A percentile compares a stretch with the other conserved stretches of the same genome.
Conservation (phyloP, 2,113 vertebrate genomes). For the Furnarius figulus region DNA sequence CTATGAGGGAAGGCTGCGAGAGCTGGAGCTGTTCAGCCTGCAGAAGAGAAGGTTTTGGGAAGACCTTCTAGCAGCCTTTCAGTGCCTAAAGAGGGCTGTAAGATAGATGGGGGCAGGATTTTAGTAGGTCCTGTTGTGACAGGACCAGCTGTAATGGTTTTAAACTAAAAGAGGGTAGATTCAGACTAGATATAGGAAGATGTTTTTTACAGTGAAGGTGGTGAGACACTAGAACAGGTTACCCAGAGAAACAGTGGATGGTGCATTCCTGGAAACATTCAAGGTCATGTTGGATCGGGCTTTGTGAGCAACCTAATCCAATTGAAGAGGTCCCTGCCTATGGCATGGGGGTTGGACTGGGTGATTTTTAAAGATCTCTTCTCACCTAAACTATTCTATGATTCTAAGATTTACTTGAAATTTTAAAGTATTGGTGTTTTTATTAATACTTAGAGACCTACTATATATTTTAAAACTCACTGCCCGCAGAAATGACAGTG, state of each 20-base stretch:
- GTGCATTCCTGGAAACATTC: not conserved
- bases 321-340: not conserved
- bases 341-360: accelerated
- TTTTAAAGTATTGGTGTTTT: not conserved
- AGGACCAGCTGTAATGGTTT: not conserved
- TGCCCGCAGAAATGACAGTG: not conserved
- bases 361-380: not conserved
- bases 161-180: not conserved
- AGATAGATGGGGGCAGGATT: not conserved
- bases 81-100: not conserved
- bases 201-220: not conserved
- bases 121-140: not conserved
- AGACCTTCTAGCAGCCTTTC: no score
- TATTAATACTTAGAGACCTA: not conserved
- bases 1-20: not conserved
- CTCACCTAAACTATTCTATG: not conserved
- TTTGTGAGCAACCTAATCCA: not conserved
- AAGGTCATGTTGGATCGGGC: not conserved
- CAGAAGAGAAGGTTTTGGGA: not conserved
- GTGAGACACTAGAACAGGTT: not conserved
- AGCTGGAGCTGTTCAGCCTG: not conserved
- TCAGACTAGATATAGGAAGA: not conserved
- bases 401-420: not conserved
- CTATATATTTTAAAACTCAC: not conserved
- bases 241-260: not conserved